These are phyloP conservation scores for Himalopsyche anomala DNA, from an alignment of 2,888 invertebrate species.

Conservation along the genomic window DNA sequence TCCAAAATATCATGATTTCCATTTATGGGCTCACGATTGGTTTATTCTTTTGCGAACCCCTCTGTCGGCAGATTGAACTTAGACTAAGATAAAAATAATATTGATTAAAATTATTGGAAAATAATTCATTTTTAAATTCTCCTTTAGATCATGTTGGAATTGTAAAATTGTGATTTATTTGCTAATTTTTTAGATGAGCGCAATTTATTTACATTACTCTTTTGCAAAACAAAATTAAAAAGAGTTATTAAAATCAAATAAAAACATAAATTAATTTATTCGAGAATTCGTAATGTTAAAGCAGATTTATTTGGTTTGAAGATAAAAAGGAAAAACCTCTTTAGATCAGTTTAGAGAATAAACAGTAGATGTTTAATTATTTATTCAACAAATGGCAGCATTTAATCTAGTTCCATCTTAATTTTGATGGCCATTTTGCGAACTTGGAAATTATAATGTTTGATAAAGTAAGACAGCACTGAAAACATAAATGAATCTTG, in stretches of 20 bases:
- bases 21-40: neutral
- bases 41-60: neutral
- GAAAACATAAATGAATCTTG: no score
- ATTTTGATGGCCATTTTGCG: no score
- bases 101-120: slow-evolving; percentile 7
- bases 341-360: no score
- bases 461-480: no score
- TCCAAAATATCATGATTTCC: neutral
- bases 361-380: no score
- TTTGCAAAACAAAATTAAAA: neutral
- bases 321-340: neutral
- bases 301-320: neutral
- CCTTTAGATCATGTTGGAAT: neutral
- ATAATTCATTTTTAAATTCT: neutral
- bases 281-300: neutral
- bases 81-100: slow-evolving; percentile 15
- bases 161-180: neutral
- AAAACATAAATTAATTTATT: neutral
- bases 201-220: neutral
- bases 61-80: neutral
- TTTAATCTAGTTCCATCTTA: no score
- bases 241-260: neutral
- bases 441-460: no score
- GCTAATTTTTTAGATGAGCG: neutral
- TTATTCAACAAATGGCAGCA: no score